phyloP scores from a whole-genome alignment of 2,113 vertebrate genomes.

The Tonatia bakeri region DNA sequence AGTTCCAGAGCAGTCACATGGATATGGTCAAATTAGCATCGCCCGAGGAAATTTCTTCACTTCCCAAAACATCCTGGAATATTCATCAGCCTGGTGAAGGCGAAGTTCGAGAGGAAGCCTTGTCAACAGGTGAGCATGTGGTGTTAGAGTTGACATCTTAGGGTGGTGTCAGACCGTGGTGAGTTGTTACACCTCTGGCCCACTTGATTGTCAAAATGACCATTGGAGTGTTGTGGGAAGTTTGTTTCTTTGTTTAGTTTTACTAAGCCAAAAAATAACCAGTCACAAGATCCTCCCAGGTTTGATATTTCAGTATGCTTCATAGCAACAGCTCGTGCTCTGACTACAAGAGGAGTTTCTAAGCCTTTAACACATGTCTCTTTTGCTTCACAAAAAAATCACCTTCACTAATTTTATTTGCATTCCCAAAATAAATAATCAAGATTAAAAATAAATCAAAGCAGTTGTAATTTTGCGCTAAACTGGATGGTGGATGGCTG shows the following conservation, averaged over 20 bases:
- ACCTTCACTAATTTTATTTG: background rate
- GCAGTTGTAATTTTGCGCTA: background rate
- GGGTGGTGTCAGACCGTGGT: background rate
- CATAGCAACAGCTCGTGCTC: background rate
- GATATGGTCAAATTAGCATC: constrained; percentile 91
- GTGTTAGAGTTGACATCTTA: background rate
- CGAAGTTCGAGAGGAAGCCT: constrained; percentile 89
- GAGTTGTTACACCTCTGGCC: background rate
- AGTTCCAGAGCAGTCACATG: constrained; percentile 87
- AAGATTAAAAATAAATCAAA: background rate
- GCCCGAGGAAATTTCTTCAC: constrained; percentile 84
- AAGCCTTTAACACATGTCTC: background rate
- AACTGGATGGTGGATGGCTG: too few relatives aligned
- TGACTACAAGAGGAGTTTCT: background rate
- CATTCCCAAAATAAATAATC: background rate
- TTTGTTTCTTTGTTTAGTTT: background rate
- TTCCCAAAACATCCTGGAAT: constrained; percentile 92
- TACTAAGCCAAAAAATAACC: background rate
- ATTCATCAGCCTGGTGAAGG: constrained; percentile 88
- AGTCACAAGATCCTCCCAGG: background rate
- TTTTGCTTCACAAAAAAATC: background rate
- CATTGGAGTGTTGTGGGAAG: background rate
- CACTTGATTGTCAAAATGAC: background rate
- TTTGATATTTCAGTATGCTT: background rate
- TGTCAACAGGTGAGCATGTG: constrained; percentile 83